phyloP scores from a whole-genome alignment of 2,797 vertebrate species.

The Knipowitschia caucasica region DNA sequence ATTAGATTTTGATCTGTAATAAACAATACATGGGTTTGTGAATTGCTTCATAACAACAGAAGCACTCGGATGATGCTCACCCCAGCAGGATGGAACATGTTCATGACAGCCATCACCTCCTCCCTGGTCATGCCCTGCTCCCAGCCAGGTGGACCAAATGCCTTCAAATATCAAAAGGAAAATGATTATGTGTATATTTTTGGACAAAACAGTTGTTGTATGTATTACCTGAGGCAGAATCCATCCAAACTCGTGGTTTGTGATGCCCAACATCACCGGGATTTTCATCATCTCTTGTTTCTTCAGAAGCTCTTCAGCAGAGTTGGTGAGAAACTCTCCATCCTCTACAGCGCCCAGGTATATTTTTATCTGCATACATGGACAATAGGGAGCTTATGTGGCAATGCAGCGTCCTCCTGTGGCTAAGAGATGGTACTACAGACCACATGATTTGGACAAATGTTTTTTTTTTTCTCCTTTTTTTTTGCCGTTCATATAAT shows the following conservation, averaged over 20 bases:
- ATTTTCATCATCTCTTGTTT: constrained; percentile 67
- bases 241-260: constrained; percentile 83
- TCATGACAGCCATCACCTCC: constrained; percentile 48
- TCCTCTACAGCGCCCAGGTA: constrained; percentile 68
- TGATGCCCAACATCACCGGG: constrained; percentile 76
- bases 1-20: background rate
- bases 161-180: constrained; percentile 57
- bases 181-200: background rate
- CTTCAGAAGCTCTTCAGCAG: constrained; percentile 67
- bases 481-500: too few species aligned
- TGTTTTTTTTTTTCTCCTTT: background rate
- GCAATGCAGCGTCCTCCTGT: constrained; percentile 35
- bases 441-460: background rate
- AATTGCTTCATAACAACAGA: background rate
- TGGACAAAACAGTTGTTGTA: background rate
- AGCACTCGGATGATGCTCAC: constrained; percentile 47
- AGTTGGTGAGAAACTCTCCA: constrained; percentile 64
- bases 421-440: constrained; percentile 1
- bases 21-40: too few species aligned
- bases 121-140: constrained; percentile 63
- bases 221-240: constrained; percentile 69
- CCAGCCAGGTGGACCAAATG: constrained; percentile 62
- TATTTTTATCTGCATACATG: constrained; percentile 49
- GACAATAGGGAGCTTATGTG: background rate
- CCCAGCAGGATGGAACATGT: constrained; percentile 57